Percentiles rank a stretch among this genome's conserved stretches.
These are phyloP conservation scores for Pipistrellus nathusii DNA, from an alignment of 2,797 vertebrate species.

Conservation along the genomic window DNA sequence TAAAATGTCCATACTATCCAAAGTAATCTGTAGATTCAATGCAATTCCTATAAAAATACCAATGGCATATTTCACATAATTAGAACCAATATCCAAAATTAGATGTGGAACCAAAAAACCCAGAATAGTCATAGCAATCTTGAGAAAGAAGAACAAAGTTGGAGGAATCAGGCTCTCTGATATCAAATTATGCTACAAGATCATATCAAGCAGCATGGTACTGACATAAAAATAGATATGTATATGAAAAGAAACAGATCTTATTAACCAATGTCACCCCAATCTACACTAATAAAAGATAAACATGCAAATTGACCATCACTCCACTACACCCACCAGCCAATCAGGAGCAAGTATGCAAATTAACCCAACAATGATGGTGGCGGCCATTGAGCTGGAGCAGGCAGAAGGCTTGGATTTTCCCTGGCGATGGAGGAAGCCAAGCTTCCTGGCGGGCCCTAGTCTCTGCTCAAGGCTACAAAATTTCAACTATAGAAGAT, in stretches of 20 bases:
- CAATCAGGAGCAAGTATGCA: no score
- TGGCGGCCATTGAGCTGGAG: no score
- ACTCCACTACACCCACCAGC: no score
- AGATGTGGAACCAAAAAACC: background rate
- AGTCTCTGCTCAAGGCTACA: no score
- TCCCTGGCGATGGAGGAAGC: no score
- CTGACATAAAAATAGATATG: background rate
- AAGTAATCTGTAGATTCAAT: background rate
- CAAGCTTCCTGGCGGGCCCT: no score
- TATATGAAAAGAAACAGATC: background rate
- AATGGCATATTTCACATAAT: background rate
- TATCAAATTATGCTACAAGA: background rate
- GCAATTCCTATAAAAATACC: background rate
- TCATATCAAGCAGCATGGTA: background rate
- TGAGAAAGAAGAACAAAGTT: background rate
- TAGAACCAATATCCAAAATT: background rate
- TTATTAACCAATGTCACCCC: background rate
- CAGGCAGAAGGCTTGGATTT: no score
- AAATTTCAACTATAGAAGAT: no score
- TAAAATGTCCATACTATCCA: background rate
- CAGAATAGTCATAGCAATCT: background rate
- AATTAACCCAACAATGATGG: no score
- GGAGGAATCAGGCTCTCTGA: background rate
- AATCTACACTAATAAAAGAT: no score
- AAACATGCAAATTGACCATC: no score